Percentiles rank a stretch among this genome's conserved stretches.
These are phyloP conservation scores for Cyphomyrmex costatus DNA, from an alignment of 1,140 invertebrate species.

Conservation along the genomic window DNA sequence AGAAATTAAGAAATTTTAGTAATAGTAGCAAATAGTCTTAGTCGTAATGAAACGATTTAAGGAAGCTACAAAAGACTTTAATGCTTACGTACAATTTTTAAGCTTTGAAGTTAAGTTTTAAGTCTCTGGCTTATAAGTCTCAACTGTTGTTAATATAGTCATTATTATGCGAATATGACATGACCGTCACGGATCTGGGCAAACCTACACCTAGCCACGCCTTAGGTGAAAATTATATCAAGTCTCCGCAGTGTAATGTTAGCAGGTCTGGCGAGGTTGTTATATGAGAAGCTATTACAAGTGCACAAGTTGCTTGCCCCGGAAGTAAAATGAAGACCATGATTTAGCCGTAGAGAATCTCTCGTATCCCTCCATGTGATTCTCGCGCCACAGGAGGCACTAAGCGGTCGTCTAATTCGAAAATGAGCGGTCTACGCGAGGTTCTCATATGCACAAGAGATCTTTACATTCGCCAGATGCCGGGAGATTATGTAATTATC, in stretches of 20 bases:
- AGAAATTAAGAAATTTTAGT: not conserved
- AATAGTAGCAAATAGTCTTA: not conserved
- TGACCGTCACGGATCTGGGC: not conserved
- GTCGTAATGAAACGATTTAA: constrained; percentile 3
- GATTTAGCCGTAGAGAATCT: constrained; percentile 26
- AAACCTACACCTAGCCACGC: not conserved
- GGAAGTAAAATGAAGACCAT: constrained; percentile 56
- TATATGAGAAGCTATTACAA: constrained; percentile 43
- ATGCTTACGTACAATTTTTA: not conserved
- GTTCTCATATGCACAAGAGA: not conserved
- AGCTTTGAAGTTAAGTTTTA: not conserved
- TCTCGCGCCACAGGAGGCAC: not conserved
- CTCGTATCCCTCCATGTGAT: constrained; percentile 6
- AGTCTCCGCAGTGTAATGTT: constrained; percentile 8
- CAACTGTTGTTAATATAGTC: constrained; percentile 1
- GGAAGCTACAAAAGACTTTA: not conserved
- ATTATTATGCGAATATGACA: constrained; percentile 10
- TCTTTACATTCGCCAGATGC: constrained; percentile 48
- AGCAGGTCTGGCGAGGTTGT: constrained; percentile 6
- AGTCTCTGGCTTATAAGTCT: not conserved
- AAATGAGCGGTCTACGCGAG: constrained; percentile 45
- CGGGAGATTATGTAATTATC: constrained; percentile 55
- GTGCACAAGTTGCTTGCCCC: constrained; percentile 25
- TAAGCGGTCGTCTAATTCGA: constrained; percentile 51
- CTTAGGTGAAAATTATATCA: constrained; percentile 38